Conservation (phyloP, 30 jellyfish, hydroid and myxozoan genomes). For the Hydra vulgaris region DNA sequence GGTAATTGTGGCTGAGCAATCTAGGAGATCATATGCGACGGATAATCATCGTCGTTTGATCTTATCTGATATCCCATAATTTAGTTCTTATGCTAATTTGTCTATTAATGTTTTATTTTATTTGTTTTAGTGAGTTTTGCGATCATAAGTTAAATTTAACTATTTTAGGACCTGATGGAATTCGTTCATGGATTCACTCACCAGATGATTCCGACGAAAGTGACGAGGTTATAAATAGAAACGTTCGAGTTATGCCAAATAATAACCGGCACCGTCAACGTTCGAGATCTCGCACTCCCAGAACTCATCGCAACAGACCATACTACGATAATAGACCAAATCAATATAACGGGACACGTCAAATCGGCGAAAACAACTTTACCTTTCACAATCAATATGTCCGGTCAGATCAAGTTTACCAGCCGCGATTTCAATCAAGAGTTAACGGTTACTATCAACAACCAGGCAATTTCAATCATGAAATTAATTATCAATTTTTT, state of each 20-base stretch:
- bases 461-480: background rate
- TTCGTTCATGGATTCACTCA: constrained; percentile 10
- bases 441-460: constrained; percentile 5
- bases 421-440: background rate
- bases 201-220: constrained; percentile 23
- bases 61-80: background rate
- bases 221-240: background rate
- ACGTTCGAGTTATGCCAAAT: background rate
- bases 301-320: constrained; percentile 36
- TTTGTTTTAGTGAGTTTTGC: background rate
- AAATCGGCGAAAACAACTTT: background rate
- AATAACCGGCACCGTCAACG: constrained; percentile 27
- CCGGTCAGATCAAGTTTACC: constrained; percentile 6
- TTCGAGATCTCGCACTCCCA: constrained; percentile 34
- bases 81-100: background rate
- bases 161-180: constrained; percentile 28
- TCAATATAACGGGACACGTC: background rate
- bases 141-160: background rate
- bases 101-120: background rate
- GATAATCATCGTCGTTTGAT: background rate
- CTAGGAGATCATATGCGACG: background rate
- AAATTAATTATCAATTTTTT: background rate
- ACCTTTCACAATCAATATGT: background rate
- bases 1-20: background rate
- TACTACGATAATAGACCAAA: constrained; percentile 19